Conservation (phyloP, 2,113 vertebrate genomes). For the Hemiprocne comata region DNA sequence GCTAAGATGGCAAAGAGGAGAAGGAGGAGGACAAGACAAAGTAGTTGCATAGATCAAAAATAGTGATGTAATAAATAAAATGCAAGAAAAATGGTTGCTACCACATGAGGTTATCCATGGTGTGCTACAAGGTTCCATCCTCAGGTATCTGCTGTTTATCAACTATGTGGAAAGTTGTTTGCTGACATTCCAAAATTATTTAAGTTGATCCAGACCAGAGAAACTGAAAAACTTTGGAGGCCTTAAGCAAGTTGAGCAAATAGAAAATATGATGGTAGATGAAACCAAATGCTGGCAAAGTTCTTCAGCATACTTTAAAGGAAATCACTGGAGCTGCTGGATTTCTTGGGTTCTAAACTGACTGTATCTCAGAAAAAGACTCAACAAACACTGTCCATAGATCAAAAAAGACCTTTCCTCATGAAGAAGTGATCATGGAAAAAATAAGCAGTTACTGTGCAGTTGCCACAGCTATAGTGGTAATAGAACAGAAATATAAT, state of each 20-base stretch:
- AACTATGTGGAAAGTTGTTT: slow-evolving; percentile 16
- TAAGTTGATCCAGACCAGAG: slow-evolving; percentile 42
- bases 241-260: slow-evolving; percentile 50
- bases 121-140: slow-evolving; percentile 8
- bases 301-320: slow-evolving; percentile 1
- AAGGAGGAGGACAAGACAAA: not conserved
- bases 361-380: not conserved
- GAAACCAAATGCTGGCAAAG: slow-evolving; percentile 24
- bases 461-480: not conserved
- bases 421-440: not conserved
- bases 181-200: slow-evolving; percentile 20
- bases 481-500: not conserved
- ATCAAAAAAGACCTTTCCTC: not conserved
- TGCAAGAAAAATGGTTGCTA: not conserved
- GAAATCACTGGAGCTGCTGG: not conserved
- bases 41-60: not conserved
- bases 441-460: not conserved
- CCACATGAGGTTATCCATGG: slow-evolving; percentile 1
- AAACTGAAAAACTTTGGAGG: slow-evolving; percentile 53
- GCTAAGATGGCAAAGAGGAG: not conserved
- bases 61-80: not conserved
- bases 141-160: slow-evolving; percentile 28
- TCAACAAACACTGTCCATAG: not conserved
- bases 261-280: slow-evolving; percentile 40
- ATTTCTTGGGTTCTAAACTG: not conserved